phyloP scores from a whole-genome alignment of 92 coral and sea anemone genomes.

The Epizoanthus scotinus region DNA sequence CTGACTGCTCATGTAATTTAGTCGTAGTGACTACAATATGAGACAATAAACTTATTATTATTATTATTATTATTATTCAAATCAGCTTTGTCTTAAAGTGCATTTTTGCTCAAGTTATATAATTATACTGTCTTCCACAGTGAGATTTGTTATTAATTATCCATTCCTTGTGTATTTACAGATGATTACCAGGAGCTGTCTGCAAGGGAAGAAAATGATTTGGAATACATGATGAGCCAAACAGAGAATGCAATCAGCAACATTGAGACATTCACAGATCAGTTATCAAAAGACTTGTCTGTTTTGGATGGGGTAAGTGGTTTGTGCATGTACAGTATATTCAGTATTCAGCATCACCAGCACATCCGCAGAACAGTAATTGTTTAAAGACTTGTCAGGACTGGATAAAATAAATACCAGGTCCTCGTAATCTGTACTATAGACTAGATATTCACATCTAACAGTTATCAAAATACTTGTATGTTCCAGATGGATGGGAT shows the following conservation, averaged over 20 bases:
- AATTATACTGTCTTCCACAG: not conserved
- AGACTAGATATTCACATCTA: no score
- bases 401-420: no score
- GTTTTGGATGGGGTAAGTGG: slow-evolving; percentile 90
- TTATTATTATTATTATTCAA: no score
- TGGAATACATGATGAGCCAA: slow-evolving; percentile 94
- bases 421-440: no score
- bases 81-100: not conserved
- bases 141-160: not conserved
- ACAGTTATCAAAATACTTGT: no score
- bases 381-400: slow-evolving; percentile 91
- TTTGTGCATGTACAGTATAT: not conserved
- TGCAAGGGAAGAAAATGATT: slow-evolving; percentile 84
- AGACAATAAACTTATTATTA: no score
- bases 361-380: slow-evolving; percentile 54
- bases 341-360: not conserved
- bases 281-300: slow-evolving; percentile 89
- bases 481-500: slow-evolving; percentile 79
- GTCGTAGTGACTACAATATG: no score
- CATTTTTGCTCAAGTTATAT: not conserved
- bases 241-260: slow-evolving; percentile 95
- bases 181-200: slow-evolving; percentile 97
- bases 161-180: slow-evolving; percentile 21
- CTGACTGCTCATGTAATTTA: no score
- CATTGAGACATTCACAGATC: slow-evolving; percentile 92